Conservation (phyloP, 2,113 vertebrate species). For the Turdus rufiventris region DNA sequence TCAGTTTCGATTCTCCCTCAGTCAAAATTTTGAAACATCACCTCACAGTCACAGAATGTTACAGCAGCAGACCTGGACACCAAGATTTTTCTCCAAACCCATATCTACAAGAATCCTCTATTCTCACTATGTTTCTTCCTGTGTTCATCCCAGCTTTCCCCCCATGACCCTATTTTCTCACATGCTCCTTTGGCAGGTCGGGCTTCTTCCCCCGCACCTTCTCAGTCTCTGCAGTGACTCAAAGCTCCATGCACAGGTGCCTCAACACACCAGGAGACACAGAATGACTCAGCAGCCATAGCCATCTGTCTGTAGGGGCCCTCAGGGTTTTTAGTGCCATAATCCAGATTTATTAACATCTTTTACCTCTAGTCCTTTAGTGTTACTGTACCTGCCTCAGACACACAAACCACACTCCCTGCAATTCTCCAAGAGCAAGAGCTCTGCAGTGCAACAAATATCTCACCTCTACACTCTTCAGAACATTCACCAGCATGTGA, state of each 20-base stretch:
- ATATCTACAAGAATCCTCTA: not conserved
- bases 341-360: not conserved
- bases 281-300: not conserved
- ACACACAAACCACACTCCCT: not conserved
- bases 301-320: not conserved
- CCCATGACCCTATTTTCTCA: accelerated
- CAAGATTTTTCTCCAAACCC: not conserved
- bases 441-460: not conserved
- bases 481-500: not conserved
- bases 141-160: not conserved
- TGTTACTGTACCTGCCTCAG: not conserved
- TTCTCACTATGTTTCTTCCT: not conserved
- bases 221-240: not conserved
- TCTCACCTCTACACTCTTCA: not conserved
- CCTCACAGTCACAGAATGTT: not conserved
- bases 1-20: not conserved
- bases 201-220: not conserved
- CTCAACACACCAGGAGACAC: not conserved
- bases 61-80: not conserved
- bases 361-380: not conserved
- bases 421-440: not conserved
- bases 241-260: not conserved
- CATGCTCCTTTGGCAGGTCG: not conserved
- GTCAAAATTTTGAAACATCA: not conserved
- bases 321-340: not conserved